Conservation (phyloP, 2,113 vertebrate genomes). For the Corapipo altera region DNA sequence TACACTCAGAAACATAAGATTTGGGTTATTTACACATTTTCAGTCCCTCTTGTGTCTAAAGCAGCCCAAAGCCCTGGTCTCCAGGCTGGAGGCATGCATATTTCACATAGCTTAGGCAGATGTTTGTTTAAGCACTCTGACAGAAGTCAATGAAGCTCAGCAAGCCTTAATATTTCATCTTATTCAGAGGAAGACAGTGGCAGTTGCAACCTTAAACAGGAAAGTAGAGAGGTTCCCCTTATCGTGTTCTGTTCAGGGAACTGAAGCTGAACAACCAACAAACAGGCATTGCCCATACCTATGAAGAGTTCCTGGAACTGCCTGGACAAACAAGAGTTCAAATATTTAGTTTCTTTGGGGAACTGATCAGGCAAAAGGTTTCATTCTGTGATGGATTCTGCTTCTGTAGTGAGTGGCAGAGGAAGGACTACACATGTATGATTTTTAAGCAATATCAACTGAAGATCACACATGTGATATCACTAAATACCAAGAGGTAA, state of each 20-base stretch:
- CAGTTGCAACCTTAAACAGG: background rate
- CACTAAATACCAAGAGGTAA: background rate
- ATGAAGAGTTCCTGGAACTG: constrained; percentile 33
- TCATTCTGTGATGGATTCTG: background rate
- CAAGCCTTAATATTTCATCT: background rate
- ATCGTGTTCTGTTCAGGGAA: background rate
- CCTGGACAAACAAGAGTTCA: background rate
- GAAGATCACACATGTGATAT: background rate
- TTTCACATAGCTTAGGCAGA: background rate
- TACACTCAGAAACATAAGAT: constrained; percentile 21
- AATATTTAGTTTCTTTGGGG: constrained; percentile 24
- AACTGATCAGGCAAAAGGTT: background rate
- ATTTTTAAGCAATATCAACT: background rate
- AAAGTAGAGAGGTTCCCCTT: background rate
- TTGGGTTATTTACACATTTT: constrained; percentile 35
- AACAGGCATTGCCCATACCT: background rate
- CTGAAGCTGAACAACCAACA: background rate
- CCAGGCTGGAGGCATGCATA: background rate
- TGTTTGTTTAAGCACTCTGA: constrained; percentile 26
- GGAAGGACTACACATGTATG: background rate
- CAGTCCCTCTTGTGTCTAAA: constrained; percentile 7
- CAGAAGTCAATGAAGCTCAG: constrained; percentile 2
- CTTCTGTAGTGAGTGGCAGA: background rate
- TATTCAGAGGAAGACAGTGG: background rate
- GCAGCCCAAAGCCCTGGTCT: background rate